These are phyloP conservation scores for Morpho helenor DNA, from an alignment of 2,888 invertebrate species.

Conservation along the genomic window DNA sequence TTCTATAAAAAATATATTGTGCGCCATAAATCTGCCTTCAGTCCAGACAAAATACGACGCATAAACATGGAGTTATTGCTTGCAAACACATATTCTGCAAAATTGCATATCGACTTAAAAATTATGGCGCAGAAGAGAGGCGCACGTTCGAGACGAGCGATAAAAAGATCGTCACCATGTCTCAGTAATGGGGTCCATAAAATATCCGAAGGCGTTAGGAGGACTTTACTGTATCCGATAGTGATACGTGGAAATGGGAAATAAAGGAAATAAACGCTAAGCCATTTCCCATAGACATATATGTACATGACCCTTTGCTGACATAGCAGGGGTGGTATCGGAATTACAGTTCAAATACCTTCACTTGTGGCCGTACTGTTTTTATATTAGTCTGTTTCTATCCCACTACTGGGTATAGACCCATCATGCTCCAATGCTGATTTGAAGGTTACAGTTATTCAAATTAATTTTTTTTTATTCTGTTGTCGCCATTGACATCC, in stretches of 20 bases:
- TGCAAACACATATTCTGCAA: slow-evolving; percentile 4
- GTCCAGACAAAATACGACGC: no score
- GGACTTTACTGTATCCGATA: slow-evolving; percentile 7
- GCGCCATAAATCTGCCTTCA: no score
- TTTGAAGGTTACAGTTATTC: no score
- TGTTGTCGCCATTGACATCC: no score
- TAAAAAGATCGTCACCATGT: slow-evolving; percentile 18
- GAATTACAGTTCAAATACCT: no score
- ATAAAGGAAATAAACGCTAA: slow-evolving; percentile 12
- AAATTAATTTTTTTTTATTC: no score
- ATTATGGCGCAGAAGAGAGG: slow-evolving; percentile 6
- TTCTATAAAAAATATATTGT: no score
- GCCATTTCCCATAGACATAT: neutral
- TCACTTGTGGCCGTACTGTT: neutral
- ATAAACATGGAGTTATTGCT: neutral
- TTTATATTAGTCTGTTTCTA: no score
- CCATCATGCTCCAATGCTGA: no score
- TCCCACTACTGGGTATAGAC: no score
- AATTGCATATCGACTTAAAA: slow-evolving; percentile 10
- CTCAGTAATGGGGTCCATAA: slow-evolving; percentile 24
- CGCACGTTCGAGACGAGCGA: slow-evolving; percentile 17
- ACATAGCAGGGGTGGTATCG: no score
- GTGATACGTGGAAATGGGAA: slow-evolving; percentile 9
- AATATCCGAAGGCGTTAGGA: slow-evolving; percentile 19
- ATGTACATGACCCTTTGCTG: no score